phyloP scores from a whole-genome alignment of 2,113 vertebrate species.

The Felis catus region DNA sequence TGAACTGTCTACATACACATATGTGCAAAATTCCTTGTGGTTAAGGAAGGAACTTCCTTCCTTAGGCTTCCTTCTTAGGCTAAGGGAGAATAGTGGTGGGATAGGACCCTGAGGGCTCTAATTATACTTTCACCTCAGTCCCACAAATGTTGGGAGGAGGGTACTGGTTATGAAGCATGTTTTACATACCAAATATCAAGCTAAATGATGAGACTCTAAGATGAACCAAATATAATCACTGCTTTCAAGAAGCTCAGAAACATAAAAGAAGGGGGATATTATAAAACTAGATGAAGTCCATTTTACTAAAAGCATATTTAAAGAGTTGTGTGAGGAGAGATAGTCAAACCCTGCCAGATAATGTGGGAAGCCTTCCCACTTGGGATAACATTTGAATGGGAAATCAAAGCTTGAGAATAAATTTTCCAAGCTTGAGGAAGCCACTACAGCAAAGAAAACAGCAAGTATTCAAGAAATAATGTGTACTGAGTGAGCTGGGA shows the following conservation, averaged over 20 bases:
- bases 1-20: not conserved
- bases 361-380: not conserved
- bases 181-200: not conserved
- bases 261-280: not conserved
- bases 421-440: not conserved
- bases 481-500: not conserved
- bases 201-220: not conserved
- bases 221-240: not conserved
- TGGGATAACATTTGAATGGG: not conserved
- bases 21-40: not conserved
- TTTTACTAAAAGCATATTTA: not conserved
- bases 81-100: not conserved
- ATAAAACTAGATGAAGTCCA: not conserved
- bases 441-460: not conserved
- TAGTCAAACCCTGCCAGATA: not conserved
- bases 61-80: too few species aligned
- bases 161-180: not conserved
- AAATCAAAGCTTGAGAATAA: not conserved
- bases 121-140: not conserved
- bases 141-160: not conserved
- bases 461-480: not conserved
- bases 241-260: not conserved
- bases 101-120: not conserved
- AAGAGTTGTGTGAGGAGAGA: not conserved
- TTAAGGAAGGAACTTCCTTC: not conserved